Percentiles rank a stretch among this genome's conserved stretches.
Conservation (phyloP, 2,113 vertebrate species). For the pig (Sus scrofa) region T2T-Sscrofa CM000827.6:44436501-44437000, state of each 20-base stretch:
- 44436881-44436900: not conserved
- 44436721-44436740: not conserved
- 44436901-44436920: not conserved
- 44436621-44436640: not conserved
- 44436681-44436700: not conserved
- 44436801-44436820: not conserved
- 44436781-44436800: not conserved
- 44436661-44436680: not conserved
- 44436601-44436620: not conserved
- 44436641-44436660: not conserved
- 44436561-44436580: not conserved
- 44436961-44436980: not conserved
- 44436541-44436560: not conserved
- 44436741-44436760: not conserved
- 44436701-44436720: not conserved
- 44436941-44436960: slow-evolving; percentile 44
- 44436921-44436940: not conserved
- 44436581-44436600: not conserved
- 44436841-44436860: not conserved
- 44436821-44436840: not conserved
- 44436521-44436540: not conserved
- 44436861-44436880: not conserved
- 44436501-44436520: not conserved
- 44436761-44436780: not conserved
- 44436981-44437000: slow-evolving; percentile 4